Percentiles rank a stretch among this genome's conserved stretches.
Conservation (phyloP, 2,797 vertebrate genomes). For the Merluccius polli region DNA sequence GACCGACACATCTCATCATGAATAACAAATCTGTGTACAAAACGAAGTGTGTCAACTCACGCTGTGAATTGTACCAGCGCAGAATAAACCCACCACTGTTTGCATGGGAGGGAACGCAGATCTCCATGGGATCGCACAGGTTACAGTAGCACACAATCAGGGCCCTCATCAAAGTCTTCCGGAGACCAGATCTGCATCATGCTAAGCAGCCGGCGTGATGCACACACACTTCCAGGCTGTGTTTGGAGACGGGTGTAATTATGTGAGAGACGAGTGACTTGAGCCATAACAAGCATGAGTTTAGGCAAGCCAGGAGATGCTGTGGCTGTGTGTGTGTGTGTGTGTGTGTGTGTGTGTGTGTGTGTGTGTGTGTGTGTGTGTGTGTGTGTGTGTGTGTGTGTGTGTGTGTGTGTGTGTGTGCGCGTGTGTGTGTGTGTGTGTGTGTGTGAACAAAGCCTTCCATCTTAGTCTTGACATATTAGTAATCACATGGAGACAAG, state of each 20-base stretch:
- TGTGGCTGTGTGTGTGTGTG: background rate
- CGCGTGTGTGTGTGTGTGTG: too few species aligned
- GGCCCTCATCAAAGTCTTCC: background rate
- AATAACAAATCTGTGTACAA: background rate
- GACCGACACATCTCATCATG: background rate
- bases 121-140: background rate
- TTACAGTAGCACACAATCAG: background rate
- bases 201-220: background rate
- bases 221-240: conserved; percentile 3
- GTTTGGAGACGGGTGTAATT: conserved; percentile 14
- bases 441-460: background rate
- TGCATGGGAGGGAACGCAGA: background rate
- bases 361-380: too few species aligned
- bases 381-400: too few species aligned
- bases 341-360: too few species aligned
- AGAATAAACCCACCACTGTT: background rate
- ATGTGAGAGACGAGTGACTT: conserved; percentile 28
- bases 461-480: too few species aligned
- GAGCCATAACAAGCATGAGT: conserved; percentile 47
- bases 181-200: background rate
- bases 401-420: too few species aligned
- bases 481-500: background rate
- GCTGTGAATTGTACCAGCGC: background rate
- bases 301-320: conserved; percentile 51
- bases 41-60: background rate